Evolutionary conservation across 2,797 vertebrate genomes (phyloP).

Genomic region (Cephalopachus bancanus): DNA sequence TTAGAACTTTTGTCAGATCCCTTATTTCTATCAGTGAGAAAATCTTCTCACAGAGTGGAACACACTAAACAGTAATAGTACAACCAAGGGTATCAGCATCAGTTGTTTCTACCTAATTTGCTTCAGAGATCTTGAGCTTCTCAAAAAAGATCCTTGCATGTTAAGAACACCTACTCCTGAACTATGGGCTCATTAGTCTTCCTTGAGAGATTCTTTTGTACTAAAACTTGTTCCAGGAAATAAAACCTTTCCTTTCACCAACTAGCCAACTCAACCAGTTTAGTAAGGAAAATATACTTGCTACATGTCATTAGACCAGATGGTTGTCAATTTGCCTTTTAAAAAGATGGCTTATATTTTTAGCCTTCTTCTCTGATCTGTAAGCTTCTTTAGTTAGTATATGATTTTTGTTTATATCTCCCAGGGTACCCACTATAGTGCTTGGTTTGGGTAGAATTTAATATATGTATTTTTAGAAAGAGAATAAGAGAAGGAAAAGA

Average conservation of each 20-base stretch:
- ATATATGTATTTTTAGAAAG: slow-evolving; percentile 2
- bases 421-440: not conserved
- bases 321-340: slow-evolving; percentile 43
- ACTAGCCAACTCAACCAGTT: not conserved
- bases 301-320: not conserved
- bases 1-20: not conserved
- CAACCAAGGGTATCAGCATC: not conserved
- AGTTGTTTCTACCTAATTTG: not conserved
- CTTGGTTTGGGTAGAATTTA: not conserved
- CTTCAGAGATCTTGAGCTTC: slow-evolving; percentile 5
- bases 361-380: not conserved
- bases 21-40: not conserved
- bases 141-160: not conserved
- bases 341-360: slow-evolving; percentile 29
- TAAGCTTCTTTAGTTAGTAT: not conserved
- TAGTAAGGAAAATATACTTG: not conserved
- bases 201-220: not conserved
- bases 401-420: not conserved
- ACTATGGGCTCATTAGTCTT: not conserved
- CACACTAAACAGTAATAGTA: not conserved
- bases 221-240: not conserved
- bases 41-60: not conserved
- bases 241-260: not conserved
- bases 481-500: not conserved
- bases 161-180: not conserved